Evolutionary conservation across 37 sponge, comb jelly and placozoan genomes (phyloP).

Genomic region (Tethya wilhelma): DNA sequence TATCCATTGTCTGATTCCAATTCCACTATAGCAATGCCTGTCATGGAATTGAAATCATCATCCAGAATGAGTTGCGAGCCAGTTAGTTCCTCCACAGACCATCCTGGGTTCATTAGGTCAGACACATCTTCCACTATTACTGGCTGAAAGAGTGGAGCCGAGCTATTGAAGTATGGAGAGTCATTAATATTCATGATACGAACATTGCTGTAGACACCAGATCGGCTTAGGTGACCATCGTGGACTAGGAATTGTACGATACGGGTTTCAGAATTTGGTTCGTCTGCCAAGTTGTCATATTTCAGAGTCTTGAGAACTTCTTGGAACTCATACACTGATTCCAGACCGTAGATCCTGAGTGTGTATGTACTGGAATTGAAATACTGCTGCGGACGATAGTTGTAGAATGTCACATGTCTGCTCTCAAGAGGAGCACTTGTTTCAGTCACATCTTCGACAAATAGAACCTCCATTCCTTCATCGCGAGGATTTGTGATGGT

Average conservation of each 20-base stretch:
- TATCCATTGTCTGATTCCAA: slow-evolving; percentile 61
- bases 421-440: slow-evolving; percentile 29
- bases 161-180: slow-evolving; percentile 77
- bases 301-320: slow-evolving; percentile 75
- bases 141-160: slow-evolving; percentile 29
- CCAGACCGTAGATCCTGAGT: slow-evolving; percentile 75
- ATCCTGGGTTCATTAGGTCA: slow-evolving; percentile 61
- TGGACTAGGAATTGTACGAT: slow-evolving; percentile 44
- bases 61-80: slow-evolving; percentile 62
- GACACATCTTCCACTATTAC: slow-evolving; percentile 65
- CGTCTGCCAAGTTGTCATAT: slow-evolving; percentile 82
- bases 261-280: slow-evolving; percentile 60
- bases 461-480: slow-evolving; percentile 65
- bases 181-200: slow-evolving; percentile 75
- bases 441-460: slow-evolving; percentile 57
- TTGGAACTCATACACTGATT: slow-evolving; percentile 73
- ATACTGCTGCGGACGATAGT: slow-evolving; percentile 58
- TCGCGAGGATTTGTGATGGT: slow-evolving; percentile 47
- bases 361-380: slow-evolving; percentile 72
- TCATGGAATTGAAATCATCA: slow-evolving; percentile 54
- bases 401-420: slow-evolving; percentile 55
- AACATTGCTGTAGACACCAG: slow-evolving; percentile 44
- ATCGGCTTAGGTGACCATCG: slow-evolving; percentile 71
- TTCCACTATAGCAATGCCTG: slow-evolving; percentile 78
- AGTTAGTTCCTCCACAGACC: slow-evolving; percentile 69